Evolutionary conservation across 1,140 invertebrate species (phyloP).

Genomic region (Contarinia nasturtii): DNA sequence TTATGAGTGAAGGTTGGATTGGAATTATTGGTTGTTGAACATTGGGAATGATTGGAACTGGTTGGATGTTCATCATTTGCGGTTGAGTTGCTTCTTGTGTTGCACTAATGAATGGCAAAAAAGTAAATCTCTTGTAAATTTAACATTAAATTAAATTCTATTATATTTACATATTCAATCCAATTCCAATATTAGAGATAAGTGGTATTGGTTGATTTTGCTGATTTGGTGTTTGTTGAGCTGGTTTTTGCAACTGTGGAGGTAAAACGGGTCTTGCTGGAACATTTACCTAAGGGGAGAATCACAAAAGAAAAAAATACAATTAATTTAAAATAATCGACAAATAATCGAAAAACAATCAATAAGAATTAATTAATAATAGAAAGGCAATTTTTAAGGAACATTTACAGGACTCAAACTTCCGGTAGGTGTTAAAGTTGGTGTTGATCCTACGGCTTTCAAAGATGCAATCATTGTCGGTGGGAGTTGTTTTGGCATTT

Average conservation of each 20-base stretch:
- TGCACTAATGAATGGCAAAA: too few species aligned
- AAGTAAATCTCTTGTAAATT: too few species aligned
- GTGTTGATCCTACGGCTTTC: constrained; percentile 24
- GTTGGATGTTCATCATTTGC: constrained; percentile 5
- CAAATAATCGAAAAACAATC: too few species aligned
- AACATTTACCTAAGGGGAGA: too few species aligned
- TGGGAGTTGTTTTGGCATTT: constrained; percentile 72
- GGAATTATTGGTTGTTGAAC: constrained; percentile 12
- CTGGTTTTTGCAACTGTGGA: constrained; percentile 7
- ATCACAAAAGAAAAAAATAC: background rate
- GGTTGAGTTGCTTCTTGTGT: constrained; percentile 4
- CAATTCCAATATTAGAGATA: constrained; percentile 6
- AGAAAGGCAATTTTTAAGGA: too few species aligned
- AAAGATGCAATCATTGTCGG: constrained; percentile 48
- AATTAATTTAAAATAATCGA: too few species aligned
- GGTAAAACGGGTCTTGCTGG: constrained; percentile 2
- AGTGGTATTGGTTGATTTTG: constrained; percentile 14
- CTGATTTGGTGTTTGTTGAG: constrained; percentile 9
- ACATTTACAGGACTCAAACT: constrained; percentile 13
- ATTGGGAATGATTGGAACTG: constrained; percentile 13
- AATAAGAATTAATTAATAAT: too few species aligned
- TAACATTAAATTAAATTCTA: too few species aligned
- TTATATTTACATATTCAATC: too few species aligned
- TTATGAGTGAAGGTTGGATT: constrained; percentile 3
- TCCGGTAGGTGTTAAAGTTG: constrained; percentile 19